Conservation (phyloP, 1,140 invertebrate genomes). For the Procambarus clarkii region DNA sequence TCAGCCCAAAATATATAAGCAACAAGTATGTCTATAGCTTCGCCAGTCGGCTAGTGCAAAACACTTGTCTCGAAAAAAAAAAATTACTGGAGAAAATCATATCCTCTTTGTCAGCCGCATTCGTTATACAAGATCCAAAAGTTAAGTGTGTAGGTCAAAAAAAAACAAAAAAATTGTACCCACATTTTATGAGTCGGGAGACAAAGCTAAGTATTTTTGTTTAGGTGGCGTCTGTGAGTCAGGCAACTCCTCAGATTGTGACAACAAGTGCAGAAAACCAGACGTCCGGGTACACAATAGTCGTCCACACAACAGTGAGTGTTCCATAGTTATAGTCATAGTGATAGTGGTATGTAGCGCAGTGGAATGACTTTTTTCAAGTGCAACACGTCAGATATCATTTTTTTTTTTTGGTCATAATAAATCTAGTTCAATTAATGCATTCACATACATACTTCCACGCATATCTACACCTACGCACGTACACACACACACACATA, state of each 20-base stretch:
- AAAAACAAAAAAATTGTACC: slow-evolving; percentile 49
- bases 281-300: slow-evolving; percentile 44
- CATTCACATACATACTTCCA: slow-evolving; percentile 40
- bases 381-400: slow-evolving; percentile 46
- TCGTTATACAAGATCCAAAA: slow-evolving; percentile 42
- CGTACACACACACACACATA: too few species aligned
- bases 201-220: slow-evolving; percentile 65
- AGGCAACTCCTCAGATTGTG: slow-evolving; percentile 62
- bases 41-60: slow-evolving; percentile 68
- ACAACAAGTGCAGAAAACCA: slow-evolving; percentile 44
- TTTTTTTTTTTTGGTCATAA: slow-evolving; percentile 33
- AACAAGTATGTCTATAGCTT: slow-evolving; percentile 47
- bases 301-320: slow-evolving; percentile 61
- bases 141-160: slow-evolving; percentile 26
- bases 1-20: slow-evolving; percentile 25
- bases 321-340: slow-evolving; percentile 66
- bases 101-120: slow-evolving; percentile 50
- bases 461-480: slow-evolving; percentile 31
- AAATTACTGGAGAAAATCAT: slow-evolving; percentile 34
- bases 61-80: slow-evolving; percentile 60
- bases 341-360: slow-evolving; percentile 64
- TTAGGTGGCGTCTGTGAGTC: slow-evolving; percentile 60
- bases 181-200: slow-evolving; percentile 54
- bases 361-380: slow-evolving; percentile 68
- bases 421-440: slow-evolving; percentile 46